A percentile compares a stretch with the other conserved stretches of the same genome.
These are phyloP conservation scores for Dynastes tityus DNA, from an alignment of 2,888 invertebrate species.

Conservation along the genomic window DNA sequence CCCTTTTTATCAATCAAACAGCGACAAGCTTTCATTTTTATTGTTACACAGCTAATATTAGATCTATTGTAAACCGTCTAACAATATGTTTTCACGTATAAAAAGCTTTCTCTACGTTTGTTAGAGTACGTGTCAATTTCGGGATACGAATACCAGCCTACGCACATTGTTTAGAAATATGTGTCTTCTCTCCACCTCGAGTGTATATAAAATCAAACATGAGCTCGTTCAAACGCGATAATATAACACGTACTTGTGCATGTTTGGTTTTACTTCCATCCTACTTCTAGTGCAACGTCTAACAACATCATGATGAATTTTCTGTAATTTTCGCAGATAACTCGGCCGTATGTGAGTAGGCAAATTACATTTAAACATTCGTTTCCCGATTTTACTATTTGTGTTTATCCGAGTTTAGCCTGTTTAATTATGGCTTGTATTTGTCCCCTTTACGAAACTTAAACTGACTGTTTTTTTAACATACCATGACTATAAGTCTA, in stretches of 20 bases:
- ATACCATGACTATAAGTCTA: not conserved
- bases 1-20: slow-evolving; percentile 23
- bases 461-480: slow-evolving; percentile 34
- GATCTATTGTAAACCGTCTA: slow-evolving; percentile 28
- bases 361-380: slow-evolving; percentile 63
- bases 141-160: slow-evolving; percentile 62
- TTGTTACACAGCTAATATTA: slow-evolving; percentile 33
- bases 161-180: slow-evolving; percentile 57
- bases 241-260: slow-evolving; percentile 41
- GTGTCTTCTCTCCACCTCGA: slow-evolving; percentile 24
- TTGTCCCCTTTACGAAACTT: slow-evolving; percentile 50
- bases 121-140: slow-evolving; percentile 57
- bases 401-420: slow-evolving; percentile 51
- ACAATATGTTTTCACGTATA: slow-evolving; percentile 26
- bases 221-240: slow-evolving; percentile 25
- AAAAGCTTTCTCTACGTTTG: slow-evolving; percentile 54
- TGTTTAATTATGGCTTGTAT: slow-evolving; percentile 55
- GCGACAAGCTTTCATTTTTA: slow-evolving; percentile 22
- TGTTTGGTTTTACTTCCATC: slow-evolving; percentile 30
- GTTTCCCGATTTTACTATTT: slow-evolving; percentile 61
- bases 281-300: slow-evolving; percentile 20
- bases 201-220: slow-evolving; percentile 43
- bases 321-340: slow-evolving; percentile 69
- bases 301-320: slow-evolving; percentile 53
- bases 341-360: slow-evolving; percentile 70